phyloP scores from a whole-genome alignment of 2,113 vertebrate species.

The Hypocryptadius cinnamomeus region DNA sequence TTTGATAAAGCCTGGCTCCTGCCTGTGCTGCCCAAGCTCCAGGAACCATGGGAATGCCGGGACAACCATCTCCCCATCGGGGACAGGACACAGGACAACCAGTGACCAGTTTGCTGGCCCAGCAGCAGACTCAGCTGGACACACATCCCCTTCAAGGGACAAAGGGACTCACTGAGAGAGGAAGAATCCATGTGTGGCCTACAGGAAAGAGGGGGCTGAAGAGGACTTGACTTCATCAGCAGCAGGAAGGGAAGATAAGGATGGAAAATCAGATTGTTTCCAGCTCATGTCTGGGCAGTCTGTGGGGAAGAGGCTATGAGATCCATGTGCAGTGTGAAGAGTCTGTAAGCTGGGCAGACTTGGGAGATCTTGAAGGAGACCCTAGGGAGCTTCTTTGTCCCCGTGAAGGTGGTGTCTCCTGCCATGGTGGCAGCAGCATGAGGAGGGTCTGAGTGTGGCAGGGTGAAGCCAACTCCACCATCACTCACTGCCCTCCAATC shows the following conservation, averaged over 20 bases:
- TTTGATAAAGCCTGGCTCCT: conserved; percentile 16
- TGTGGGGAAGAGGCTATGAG: not conserved
- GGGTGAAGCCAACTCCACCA: not conserved
- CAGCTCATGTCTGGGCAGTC: not conserved
- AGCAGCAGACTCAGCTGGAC: conserved; percentile 7
- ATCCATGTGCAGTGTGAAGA: not conserved
- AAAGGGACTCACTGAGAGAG: not conserved
- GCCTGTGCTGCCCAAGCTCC: not conserved
- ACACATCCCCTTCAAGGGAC: conserved; percentile 1
- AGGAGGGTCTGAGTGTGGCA: not conserved
- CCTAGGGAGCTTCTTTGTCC: not conserved
- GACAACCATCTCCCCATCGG: not conserved
- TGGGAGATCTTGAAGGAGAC: not conserved
- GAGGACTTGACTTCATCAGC: not conserved
- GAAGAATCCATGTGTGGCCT: not conserved
- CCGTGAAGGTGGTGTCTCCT: not conserved
- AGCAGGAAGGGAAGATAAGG: conserved; percentile 8
- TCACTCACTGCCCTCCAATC: not conserved
- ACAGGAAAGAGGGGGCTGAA: conserved; percentile 46
- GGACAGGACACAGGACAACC: not conserved
- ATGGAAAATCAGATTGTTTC: conserved; percentile 15
- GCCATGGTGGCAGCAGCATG: fast-evolving
- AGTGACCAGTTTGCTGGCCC: not conserved
- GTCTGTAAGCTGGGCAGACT: not conserved
- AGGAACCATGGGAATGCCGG: not conserved